Percentiles rank a stretch among this genome's conserved stretches.
Evolutionary conservation across 1,140 invertebrate species (phyloP).

Genomic region (Druon quercuslanigerum): DNA sequence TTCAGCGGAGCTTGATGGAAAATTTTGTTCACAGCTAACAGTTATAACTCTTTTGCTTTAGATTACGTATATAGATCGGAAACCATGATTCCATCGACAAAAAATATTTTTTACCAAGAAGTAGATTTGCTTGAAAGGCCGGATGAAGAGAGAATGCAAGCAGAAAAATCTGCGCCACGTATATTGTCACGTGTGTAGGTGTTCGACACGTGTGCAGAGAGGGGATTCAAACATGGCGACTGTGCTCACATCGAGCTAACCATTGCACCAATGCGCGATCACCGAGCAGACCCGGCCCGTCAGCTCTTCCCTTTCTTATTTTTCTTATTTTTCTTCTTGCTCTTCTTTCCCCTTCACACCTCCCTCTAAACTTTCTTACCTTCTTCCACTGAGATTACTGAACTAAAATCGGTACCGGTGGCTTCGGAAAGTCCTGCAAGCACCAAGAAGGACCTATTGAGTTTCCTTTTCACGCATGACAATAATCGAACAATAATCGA

Average conservation of each 20-base stretch:
- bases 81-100: no score
- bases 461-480: constrained; percentile 37
- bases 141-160: constrained; percentile 38
- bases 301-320: constrained; percentile 55
- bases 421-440: constrained; percentile 41
- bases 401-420: constrained; percentile 34
- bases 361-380: constrained; percentile 47
- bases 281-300: constrained; percentile 66
- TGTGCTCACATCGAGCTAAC: constrained; percentile 65
- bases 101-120: no score
- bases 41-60: no score
- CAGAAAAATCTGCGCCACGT: constrained; percentile 44
- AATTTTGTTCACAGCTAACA: no score
- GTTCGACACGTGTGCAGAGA: constrained; percentile 56
- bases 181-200: constrained; percentile 65
- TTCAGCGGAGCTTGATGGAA: no score
- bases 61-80: no score
- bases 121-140: constrained; percentile 24
- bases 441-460: constrained; percentile 38
- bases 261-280: constrained; percentile 70
- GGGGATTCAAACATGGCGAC: constrained; percentile 73
- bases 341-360: constrained; percentile 52
- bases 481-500: background rate
- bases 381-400: constrained; percentile 34
- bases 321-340: constrained; percentile 55